Conservation (phyloP, 2,888 invertebrate genomes). For the Stenoptilia bipunctidactyla region DNA sequence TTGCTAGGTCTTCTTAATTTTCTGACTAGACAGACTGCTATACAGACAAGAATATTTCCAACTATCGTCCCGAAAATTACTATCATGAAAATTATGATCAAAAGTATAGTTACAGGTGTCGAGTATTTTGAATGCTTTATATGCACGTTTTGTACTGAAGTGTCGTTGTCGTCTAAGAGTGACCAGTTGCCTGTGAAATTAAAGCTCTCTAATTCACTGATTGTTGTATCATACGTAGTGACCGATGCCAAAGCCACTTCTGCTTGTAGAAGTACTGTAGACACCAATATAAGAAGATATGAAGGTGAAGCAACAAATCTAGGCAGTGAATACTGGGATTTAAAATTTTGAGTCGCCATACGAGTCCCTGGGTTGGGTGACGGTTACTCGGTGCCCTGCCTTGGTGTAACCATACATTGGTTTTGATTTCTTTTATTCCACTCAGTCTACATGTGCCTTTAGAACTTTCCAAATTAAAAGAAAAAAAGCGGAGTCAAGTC, state of each 20-base stretch:
- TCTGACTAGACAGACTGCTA: constrained; percentile 94
- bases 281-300: constrained; percentile 60
- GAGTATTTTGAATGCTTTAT: constrained; percentile 60
- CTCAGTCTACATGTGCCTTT: constrained; percentile 3
- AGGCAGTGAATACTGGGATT: constrained; percentile 58
- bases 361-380: constrained; percentile 58
- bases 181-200: constrained; percentile 49
- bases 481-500: constrained; percentile 42
- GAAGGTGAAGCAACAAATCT: constrained; percentile 70
- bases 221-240: constrained; percentile 33
- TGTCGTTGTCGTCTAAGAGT: constrained; percentile 39
- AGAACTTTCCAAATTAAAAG: constrained; percentile 11
- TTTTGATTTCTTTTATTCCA: constrained; percentile 26
- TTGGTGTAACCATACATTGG: constrained; percentile 61
- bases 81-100: constrained; percentile 79
- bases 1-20: constrained; percentile 92
- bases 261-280: constrained; percentile 40
- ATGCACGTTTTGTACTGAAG: constrained; percentile 24
- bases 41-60: constrained; percentile 93
- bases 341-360: constrained; percentile 65
- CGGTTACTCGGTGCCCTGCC: constrained; percentile 41
- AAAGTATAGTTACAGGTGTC: constrained; percentile 71
- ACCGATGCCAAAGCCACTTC: constrained; percentile 34
- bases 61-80: constrained; percentile 86
- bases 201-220: constrained; percentile 28